Evolutionary conservation across 2,113 vertebrate species (phyloP), one percentile per base, ranked within the genome.

Genomic region (Microcebus griseorufus): DNA sequence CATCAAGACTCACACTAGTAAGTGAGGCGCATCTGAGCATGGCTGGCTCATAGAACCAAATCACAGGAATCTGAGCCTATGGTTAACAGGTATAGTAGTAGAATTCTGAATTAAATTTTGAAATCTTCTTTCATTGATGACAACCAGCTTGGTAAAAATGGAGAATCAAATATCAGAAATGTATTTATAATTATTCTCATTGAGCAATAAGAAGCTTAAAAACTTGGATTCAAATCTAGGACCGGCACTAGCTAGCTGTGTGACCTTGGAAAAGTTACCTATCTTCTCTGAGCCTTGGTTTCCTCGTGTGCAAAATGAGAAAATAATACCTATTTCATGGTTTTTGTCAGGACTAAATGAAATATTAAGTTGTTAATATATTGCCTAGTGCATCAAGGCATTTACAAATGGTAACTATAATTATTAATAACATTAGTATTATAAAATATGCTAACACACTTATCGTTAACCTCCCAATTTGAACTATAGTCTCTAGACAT

Each of bases 91-190:
- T 81, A 27, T 9, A 64, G 27, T 75, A 65, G 29, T 23, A 62
- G 72, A 88, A 86, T 92, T 93, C 62, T 22, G 37, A 92, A 45
- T 73, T 91, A 89, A 45, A 88, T 82, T 97, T 86, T 96, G 87
- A 62, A 91, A 67, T 12, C 42, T 70, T 82, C 55, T 92, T 89
- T 89, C 53, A 58, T 39, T 20, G 53, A 64, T 75, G 39, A 67
- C 73, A 91, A 79, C 18, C 22, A 83, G 5, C 37, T 67, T 82
- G 45, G 6, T 78, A 60, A 95, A 93, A 92, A 78, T 88, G 11
- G 72, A 88, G 27, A 48, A 65, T 48, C 2, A 16, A 79, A 34
- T 64, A 62, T n/a, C 53, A 88, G 82, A 85, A 93, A 86, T 89
- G 5, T 78, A 5, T 76, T 62, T 91, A 78, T 34, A 81, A 69